A percentile compares a stretch with the other conserved stretches of the same genome.
Conservation (phyloP, 2,797 vertebrate genomes). For the Pyrocephalus nanus region DNA sequence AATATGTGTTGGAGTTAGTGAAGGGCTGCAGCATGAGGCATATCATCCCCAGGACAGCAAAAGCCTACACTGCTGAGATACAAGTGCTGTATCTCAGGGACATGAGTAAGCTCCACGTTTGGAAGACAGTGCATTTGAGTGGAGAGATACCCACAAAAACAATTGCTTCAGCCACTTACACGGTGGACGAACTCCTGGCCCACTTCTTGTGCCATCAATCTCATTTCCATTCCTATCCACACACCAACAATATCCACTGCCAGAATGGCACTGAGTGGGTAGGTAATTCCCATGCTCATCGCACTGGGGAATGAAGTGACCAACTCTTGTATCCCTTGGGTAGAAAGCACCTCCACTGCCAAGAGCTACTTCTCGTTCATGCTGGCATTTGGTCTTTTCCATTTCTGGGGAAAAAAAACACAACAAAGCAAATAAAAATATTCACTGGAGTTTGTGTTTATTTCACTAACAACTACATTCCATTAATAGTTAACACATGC, state of each 20-base stretch:
- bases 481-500: neutral
- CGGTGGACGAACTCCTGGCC: slow-evolving; percentile 80
- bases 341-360: slow-evolving; percentile 4
- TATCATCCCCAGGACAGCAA: neutral
- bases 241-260: slow-evolving; percentile 91
- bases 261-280: slow-evolving; percentile 87
- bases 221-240: slow-evolving; percentile 87
- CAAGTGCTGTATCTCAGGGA: neutral
- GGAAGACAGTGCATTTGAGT: neutral
- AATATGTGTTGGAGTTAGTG: neutral
- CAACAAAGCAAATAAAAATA: neutral
- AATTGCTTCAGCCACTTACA: slow-evolving; percentile 81
- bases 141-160: neutral
- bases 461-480: neutral
- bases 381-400: slow-evolving; percentile 86
- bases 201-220: slow-evolving; percentile 83
- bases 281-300: slow-evolving; percentile 84
- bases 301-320: slow-evolving; percentile 85
- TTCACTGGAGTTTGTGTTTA: too few species aligned
- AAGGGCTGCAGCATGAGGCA: neutral
- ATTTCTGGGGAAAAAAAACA: slow-evolving; percentile 47
- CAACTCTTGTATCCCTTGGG: slow-evolving; percentile 66
- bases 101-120: neutral
- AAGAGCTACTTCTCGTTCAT: slow-evolving; percentile 80
- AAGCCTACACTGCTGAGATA: neutral